A percentile compares a stretch with the other conserved stretches of the same genome.
Conservation (phyloP, 2,888 invertebrate genomes). For the Aspidiotus rigidus region DNA sequence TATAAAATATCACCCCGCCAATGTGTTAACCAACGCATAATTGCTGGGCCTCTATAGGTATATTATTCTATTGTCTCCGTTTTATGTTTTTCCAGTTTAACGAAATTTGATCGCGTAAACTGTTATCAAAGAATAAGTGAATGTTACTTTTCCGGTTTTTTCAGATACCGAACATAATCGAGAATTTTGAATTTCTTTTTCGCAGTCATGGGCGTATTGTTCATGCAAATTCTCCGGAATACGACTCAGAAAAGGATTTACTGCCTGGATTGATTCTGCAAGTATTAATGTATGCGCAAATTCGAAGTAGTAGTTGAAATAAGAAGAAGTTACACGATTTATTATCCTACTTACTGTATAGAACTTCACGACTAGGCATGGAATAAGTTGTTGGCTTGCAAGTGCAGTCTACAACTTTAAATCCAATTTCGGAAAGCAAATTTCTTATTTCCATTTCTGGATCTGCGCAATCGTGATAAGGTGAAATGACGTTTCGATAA, state of each 20-base stretch:
- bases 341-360: conserved; percentile 18
- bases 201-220: conserved; percentile 55
- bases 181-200: conserved; percentile 13
- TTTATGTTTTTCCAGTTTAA: too few species aligned
- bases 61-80: too few species aligned
- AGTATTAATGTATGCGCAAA: too few species aligned
- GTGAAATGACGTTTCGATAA: conserved; percentile 56
- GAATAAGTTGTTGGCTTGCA: conserved; percentile 40
- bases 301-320: neutral
- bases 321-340: too few species aligned
- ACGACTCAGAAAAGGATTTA: conserved; percentile 58
- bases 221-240: conserved; percentile 52
- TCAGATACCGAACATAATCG: conserved; percentile 5
- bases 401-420: conserved; percentile 52
- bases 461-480: conserved; percentile 55
- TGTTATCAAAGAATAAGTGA: conserved; percentile 21
- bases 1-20: too few species aligned
- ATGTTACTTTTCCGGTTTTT: conserved; percentile 17
- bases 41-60: too few species aligned
- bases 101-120: conserved; percentile 15
- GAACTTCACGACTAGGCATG: conserved; percentile 16
- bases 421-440: conserved; percentile 52
- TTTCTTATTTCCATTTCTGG: conserved; percentile 51
- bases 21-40: too few species aligned
- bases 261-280: conserved; percentile 57